phyloP scores from a whole-genome alignment of 2,113 vertebrate genomes.

The Thamnophis sirtalis region DNA sequence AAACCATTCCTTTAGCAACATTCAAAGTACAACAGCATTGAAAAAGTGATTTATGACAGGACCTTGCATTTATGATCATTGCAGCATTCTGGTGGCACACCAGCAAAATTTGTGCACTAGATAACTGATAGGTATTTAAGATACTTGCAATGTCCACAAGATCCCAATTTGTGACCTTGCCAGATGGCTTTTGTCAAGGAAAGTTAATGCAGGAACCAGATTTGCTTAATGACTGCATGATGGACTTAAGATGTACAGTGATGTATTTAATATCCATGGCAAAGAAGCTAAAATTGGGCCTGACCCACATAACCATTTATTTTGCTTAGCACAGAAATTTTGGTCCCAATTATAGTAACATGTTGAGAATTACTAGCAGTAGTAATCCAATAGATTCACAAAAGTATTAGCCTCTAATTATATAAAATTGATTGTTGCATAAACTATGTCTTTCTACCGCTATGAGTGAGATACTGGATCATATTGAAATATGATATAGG shows the following conservation, averaged over 20 bases:
- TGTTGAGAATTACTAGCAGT: neutral
- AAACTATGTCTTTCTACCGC: neutral
- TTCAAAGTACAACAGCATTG: too few species aligned
- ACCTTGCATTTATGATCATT: neutral
- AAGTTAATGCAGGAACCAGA: neutral
- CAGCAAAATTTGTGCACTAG: neutral
- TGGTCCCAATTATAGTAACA: neutral
- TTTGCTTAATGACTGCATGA: neutral
- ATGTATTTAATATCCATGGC: neutral
- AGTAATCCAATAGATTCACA: neutral
- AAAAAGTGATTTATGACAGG: too few species aligned
- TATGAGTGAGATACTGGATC: neutral
- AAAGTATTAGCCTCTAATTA: neutral
- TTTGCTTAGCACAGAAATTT: neutral
- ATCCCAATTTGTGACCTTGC: neutral
- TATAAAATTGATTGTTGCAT: neutral
- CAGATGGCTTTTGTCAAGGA: neutral
- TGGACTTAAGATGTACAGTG: neutral
- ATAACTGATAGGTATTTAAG: neutral
- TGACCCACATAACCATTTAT: neutral
- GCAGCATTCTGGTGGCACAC: neutral
- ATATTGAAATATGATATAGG: neutral
- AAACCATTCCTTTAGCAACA: too few species aligned
- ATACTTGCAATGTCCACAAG: neutral
- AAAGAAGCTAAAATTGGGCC: neutral